These are phyloP conservation scores for Orthonychiurus folsomi DNA, from an alignment of 2,888 invertebrate species.

Conservation along the genomic window DNA sequence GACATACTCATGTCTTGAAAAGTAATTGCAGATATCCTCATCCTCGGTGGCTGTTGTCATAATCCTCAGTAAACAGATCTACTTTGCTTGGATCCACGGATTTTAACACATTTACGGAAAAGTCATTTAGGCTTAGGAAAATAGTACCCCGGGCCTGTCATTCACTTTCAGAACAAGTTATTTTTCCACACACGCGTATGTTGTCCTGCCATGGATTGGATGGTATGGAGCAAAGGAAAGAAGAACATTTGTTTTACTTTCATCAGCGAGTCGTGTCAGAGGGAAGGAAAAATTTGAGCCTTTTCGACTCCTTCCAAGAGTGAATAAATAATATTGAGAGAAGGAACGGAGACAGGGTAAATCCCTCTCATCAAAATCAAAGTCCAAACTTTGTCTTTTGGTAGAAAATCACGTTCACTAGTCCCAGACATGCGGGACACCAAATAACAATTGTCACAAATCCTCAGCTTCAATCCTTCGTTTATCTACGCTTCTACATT, in stretches of 20 bases:
- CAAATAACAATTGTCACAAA: neutral
- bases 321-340: slow-evolving; percentile 1
- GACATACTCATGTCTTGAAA: neutral
- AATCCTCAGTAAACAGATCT: neutral
- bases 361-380: neutral
- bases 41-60: neutral
- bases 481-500: too few relatives aligned
- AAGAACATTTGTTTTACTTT: neutral
- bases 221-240: neutral
- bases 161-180: neutral
- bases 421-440: neutral
- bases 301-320: neutral
- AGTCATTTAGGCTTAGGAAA: neutral
- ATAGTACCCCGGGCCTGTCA: neutral
- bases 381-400: neutral
- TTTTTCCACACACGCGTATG: neutral
- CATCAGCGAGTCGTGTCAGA: neutral
- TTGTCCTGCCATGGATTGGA: neutral
- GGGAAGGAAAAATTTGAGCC: neutral
- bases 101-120: slow-evolving; percentile 1
- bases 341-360: neutral
- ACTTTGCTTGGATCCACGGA: too few relatives aligned
- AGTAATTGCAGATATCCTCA: neutral
- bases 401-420: neutral
- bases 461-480: too few relatives aligned